These are phyloP conservation scores for Porites lobata DNA, from an alignment of 92 coral and sea anemone genomes.

Conservation along the genomic window DNA sequence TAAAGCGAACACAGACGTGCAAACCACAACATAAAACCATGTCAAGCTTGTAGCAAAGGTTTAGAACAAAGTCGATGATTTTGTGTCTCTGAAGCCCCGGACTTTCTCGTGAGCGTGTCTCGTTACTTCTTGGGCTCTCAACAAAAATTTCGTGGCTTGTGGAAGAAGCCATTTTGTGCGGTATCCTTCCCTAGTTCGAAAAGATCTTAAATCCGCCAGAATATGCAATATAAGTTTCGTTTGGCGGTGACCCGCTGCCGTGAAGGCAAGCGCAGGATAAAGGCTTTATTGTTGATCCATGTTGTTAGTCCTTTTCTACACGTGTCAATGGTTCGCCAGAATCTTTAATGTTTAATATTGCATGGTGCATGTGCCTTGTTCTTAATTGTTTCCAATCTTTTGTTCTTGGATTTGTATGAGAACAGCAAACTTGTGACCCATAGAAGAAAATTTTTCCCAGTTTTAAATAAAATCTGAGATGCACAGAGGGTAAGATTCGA, in stretches of 20 bases:
- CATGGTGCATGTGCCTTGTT: slow-evolving; percentile 65
- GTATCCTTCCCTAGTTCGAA: background rate
- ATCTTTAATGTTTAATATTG: slow-evolving; percentile 72
- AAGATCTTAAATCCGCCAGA: background rate
- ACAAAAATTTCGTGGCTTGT: slow-evolving; percentile 22
- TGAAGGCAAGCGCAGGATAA: background rate
- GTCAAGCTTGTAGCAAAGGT: slow-evolving; percentile 76
- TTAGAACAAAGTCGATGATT: slow-evolving; percentile 22
- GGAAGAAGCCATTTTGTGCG: slow-evolving; percentile 1
- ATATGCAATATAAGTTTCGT: background rate
- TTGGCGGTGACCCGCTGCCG: background rate
- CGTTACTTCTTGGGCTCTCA: slow-evolving; percentile 14
- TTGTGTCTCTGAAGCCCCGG: slow-evolving; percentile 1
- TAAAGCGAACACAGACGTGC: slow-evolving; percentile 67
- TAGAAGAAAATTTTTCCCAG: background rate
- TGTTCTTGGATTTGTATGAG: slow-evolving; percentile 4
- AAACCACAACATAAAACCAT: slow-evolving; percentile 79
- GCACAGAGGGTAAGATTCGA: background rate
- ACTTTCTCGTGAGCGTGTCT: slow-evolving; percentile 2
- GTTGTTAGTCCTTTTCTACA: slow-evolving; percentile 52
- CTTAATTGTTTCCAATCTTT: slow-evolving; percentile 22
- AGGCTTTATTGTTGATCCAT: slow-evolving; percentile 22
- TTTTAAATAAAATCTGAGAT: background rate
- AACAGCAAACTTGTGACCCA: slow-evolving; percentile 1
- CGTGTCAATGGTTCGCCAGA: slow-evolving; percentile 74